Evolutionary conservation across 2,888 invertebrate species (phyloP).

Genomic region (Abrostola tripartita): DNA sequence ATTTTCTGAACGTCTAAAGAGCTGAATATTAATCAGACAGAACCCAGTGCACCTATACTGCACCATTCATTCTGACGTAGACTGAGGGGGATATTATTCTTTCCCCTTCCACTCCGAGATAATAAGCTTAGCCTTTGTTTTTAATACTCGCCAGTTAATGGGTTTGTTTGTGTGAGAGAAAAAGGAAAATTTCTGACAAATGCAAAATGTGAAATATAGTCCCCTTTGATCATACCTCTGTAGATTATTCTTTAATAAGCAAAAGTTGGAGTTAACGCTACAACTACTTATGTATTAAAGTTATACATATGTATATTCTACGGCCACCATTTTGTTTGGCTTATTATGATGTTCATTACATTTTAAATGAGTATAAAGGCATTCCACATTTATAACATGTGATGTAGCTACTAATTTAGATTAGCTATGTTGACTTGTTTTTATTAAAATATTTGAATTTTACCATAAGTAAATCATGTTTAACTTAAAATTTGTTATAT

Average conservation of each 20-base stretch:
- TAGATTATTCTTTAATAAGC: slow-evolving; percentile 20
- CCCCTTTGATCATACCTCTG: slow-evolving; percentile 29
- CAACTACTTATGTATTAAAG: neutral
- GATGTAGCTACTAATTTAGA: too few relatives aligned
- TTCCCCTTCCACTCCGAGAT: slow-evolving; percentile 41
- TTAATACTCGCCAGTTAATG: slow-evolving; percentile 53
- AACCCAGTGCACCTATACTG: slow-evolving; percentile 32
- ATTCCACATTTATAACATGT: neutral
- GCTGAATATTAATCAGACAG: slow-evolving; percentile 52
- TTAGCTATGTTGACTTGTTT: too few relatives aligned
- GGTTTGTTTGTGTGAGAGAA: slow-evolving; percentile 44
- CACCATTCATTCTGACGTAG: slow-evolving; percentile 28
- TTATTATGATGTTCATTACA: neutral
- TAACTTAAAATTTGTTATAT: too few relatives aligned
- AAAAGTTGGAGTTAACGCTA: slow-evolving; percentile 1
- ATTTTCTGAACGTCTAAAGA: slow-evolving; percentile 31
- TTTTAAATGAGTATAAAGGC: neutral
- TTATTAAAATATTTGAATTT: too few relatives aligned
- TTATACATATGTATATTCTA: neutral
- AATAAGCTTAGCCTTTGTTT: slow-evolving; percentile 61
- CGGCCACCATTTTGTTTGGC: neutral
- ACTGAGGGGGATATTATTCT: slow-evolving; percentile 48
- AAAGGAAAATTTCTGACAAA: slow-evolving; percentile 36
- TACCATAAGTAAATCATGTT: too few relatives aligned
- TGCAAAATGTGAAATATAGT: slow-evolving; percentile 40